These are phyloP conservation scores for Vanessa atalanta DNA, from an alignment of 1,140 invertebrate species.

Conservation along the genomic window DNA sequence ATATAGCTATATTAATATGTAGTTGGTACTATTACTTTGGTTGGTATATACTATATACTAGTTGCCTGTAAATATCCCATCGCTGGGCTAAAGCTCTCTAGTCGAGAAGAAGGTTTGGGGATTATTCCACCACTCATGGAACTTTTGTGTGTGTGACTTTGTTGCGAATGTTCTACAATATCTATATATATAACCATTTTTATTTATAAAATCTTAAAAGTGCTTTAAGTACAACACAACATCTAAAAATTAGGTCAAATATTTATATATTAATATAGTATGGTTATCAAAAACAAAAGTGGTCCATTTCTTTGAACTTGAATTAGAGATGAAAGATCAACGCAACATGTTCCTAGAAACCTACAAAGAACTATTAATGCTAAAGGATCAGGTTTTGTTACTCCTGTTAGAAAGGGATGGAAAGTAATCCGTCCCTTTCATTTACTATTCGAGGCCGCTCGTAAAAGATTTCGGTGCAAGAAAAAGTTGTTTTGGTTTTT, in stretches of 20 bases:
- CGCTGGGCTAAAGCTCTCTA: no score
- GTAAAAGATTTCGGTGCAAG: conserved; percentile 71
- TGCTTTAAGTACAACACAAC: not conserved
- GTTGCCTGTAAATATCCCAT: no score
- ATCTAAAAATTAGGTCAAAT: not conserved
- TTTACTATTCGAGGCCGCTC: conserved; percentile 71
- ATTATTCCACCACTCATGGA: no score
- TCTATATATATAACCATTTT: no score
- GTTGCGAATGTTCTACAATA: no score
- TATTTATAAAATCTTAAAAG: no score
- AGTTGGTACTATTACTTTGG: no score
- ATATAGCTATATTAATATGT: no score
- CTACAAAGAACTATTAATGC: conserved; percentile 42
- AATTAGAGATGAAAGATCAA: conserved; percentile 38
- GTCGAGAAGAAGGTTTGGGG: no score
- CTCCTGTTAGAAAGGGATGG: conserved; percentile 33
- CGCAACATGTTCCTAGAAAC: conserved; percentile 59
- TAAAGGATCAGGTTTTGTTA: conserved; percentile 36
- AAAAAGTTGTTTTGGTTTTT: conserved; percentile 79
- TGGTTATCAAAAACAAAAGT: conserved; percentile 24
- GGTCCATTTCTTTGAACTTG: conserved; percentile 40
- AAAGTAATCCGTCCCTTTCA: conserved; percentile 43
- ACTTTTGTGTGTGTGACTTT: no score
- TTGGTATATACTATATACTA: no score
- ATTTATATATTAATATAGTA: not conserved